Base-by-base conservation (phyloP, 2,888 invertebrate genomes). In the Drosophila pseudotakahashii region DNA sequence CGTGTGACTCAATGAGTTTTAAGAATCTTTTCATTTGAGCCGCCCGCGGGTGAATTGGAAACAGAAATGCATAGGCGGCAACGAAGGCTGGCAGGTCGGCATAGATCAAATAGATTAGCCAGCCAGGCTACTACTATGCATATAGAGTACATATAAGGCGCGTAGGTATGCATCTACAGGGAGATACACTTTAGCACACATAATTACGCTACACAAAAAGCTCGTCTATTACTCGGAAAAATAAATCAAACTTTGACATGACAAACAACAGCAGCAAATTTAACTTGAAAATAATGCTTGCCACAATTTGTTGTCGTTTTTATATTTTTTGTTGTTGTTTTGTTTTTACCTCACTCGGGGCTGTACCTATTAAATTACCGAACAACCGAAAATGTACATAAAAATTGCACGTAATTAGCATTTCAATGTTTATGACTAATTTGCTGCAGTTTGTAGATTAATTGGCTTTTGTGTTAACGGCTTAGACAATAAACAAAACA, bases 241-340 rank as follows among this genome's bases (percentile, higher is more conserved):
- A 82, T 84, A 84, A 84, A 84, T 86, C 86, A 81, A 76, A 75
- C 47, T 78, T 84, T 81, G 83, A 83, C 83, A 78, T 79, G 73
- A 81, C 83, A 76, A 77, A 73, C 73, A 75, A 72, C 76, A 34
- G 32, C 58, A 45, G 32, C 48, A 64, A 58, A 75, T 39, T 64
- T 52, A 30, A 63, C 60, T 62, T 45, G 39, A 60, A 42, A 54
- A 54, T 58, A 60, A 68, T 58, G 66, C 48, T 72, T 70, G 63
- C 57, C 53, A 47, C 71, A 68, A 34, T 53, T 71, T 48, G 70
- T n/a, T 63, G 62, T 58, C 61, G 36, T 60, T 44, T 42, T 63
- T 48, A 37, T 41, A 14, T 34, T 48, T 34, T 48, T 36, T 32
- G 16, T 30, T 30, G 30, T 26, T 6, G 4, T 26, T 26, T 2